Conservation (phyloP, 2,797 vertebrate species). For the Gadopsis marmoratus region DNA sequence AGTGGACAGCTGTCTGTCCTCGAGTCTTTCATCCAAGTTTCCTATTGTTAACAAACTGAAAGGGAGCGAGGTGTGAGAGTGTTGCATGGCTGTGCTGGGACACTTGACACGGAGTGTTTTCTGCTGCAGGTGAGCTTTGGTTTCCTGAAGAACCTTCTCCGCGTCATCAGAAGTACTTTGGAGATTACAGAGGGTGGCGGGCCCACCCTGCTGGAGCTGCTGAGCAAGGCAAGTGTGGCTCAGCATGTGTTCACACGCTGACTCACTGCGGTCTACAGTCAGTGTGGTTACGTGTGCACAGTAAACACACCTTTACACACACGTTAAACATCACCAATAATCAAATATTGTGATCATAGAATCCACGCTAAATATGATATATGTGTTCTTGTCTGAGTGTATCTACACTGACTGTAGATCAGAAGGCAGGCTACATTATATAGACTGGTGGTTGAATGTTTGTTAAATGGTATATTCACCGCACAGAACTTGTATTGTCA, state of each 20-base stretch:
- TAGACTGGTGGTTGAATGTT: not conserved
- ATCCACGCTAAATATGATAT: not conserved
- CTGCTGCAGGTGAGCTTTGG: conserved; percentile 88
- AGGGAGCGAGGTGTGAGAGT: not conserved
- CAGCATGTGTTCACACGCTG: not conserved
- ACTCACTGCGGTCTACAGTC: not conserved
- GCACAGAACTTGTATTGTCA: not conserved
- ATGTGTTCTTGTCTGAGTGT: not conserved
- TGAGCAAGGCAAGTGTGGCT: conserved; percentile 83
- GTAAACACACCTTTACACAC: too few relatives aligned
- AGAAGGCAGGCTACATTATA: not conserved
- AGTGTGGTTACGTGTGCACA: not conserved
- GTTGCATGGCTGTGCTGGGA: conserved; percentile 20
- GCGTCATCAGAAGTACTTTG: conserved; percentile 82
- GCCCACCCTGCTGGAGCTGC: conserved; percentile 82
- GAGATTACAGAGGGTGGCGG: conserved; percentile 64
- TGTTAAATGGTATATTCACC: not conserved
- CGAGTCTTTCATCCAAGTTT: too few relatives aligned
- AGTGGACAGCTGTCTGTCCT: not conserved
- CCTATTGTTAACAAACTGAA: not conserved
- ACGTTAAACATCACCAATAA: not conserved
- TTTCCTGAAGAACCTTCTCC: conserved; percentile 89
- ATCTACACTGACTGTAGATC: not conserved
- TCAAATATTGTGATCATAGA: not conserved
- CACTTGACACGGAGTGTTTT: conserved; percentile 49